phyloP scores from a whole-genome alignment of 2,888 invertebrate genomes.

The Hydriomena furcata region DNA sequence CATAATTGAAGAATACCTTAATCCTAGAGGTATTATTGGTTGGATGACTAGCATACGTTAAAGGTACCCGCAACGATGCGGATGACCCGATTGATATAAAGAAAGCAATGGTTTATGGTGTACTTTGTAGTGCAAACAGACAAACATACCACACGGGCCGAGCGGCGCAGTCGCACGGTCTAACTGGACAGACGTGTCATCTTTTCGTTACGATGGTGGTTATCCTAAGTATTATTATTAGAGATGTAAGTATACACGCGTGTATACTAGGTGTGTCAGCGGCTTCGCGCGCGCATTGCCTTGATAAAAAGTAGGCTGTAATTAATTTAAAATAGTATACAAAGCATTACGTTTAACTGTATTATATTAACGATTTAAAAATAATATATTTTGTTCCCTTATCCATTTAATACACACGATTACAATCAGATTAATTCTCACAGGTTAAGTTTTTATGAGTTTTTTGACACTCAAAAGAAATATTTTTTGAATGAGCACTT shows the following conservation, averaged over 20 bases:
- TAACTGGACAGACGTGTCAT: not conserved
- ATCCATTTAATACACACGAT: conserved; percentile 26
- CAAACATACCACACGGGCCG: conserved; percentile 2
- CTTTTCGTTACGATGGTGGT: not conserved
- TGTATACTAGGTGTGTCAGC: too few relatives aligned
- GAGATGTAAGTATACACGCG: too few relatives aligned
- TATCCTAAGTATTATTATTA: too few relatives aligned
- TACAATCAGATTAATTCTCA: conserved; percentile 36
- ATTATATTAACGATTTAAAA: not conserved
- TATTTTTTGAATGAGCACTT: conserved; percentile 38
- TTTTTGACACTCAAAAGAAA: conserved; percentile 37
- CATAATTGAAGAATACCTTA: not conserved
- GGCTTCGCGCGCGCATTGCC: too few relatives aligned
- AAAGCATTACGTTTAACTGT: too few relatives aligned
- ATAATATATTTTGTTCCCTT: conserved; percentile 11
- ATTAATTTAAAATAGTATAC: too few relatives aligned
- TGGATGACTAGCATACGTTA: too few relatives aligned
- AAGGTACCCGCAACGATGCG: not conserved
- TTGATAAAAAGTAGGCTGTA: not conserved
- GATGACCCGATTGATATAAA: conserved; percentile 2
- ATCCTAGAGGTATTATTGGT: not conserved
- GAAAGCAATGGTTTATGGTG: conserved; percentile 9
- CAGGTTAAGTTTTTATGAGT: conserved; percentile 35
- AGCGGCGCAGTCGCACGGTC: conserved; percentile 21
- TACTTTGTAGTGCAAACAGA: conserved; percentile 11